Evolutionary conservation across 2,797 vertebrate genomes (phyloP).

Genomic region (Neoniphon sammara): DNA sequence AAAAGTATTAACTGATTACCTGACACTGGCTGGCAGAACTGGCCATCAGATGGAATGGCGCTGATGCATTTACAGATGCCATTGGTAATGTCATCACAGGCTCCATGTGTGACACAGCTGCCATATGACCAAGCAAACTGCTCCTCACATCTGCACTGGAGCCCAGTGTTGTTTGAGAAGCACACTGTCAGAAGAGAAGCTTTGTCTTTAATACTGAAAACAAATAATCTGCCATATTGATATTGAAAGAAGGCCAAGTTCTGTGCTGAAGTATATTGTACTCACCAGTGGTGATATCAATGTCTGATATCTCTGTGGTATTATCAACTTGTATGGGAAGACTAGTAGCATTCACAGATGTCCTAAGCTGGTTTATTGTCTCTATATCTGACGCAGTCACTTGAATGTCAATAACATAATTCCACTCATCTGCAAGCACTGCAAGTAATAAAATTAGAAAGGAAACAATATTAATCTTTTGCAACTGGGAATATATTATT

Average conservation of each 20-base stretch:
- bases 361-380: slow-evolving; percentile 39
- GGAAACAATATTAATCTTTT: not conserved
- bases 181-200: slow-evolving; percentile 47
- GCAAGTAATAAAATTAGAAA: slow-evolving; percentile 9
- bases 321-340: slow-evolving; percentile 56
- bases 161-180: not conserved
- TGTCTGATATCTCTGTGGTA: slow-evolving; percentile 45
- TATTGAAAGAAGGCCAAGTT: no score
- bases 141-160: slow-evolving; percentile 47
- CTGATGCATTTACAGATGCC: slow-evolving; percentile 50
- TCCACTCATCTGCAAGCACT: slow-evolving; percentile 19
- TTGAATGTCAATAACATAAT: slow-evolving; percentile 56
- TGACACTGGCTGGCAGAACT: slow-evolving; percentile 49
- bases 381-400: slow-evolving; percentile 34
- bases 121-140: slow-evolving; percentile 42
- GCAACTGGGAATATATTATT: no score
- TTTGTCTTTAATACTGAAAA: not conserved
- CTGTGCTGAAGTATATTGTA: not conserved
- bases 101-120: slow-evolving; percentile 37
- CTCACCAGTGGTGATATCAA: slow-evolving; percentile 64
- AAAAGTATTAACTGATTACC: slow-evolving; percentile 21
- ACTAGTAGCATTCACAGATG: slow-evolving; percentile 31
- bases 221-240: no score
- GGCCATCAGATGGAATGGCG: slow-evolving; percentile 28
- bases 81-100: slow-evolving; percentile 40